Evolutionary conservation across 2,888 invertebrate species (phyloP), one percentile per base, ranked within the genome.

Genomic region (Chrysolina oricalcia): DNA sequence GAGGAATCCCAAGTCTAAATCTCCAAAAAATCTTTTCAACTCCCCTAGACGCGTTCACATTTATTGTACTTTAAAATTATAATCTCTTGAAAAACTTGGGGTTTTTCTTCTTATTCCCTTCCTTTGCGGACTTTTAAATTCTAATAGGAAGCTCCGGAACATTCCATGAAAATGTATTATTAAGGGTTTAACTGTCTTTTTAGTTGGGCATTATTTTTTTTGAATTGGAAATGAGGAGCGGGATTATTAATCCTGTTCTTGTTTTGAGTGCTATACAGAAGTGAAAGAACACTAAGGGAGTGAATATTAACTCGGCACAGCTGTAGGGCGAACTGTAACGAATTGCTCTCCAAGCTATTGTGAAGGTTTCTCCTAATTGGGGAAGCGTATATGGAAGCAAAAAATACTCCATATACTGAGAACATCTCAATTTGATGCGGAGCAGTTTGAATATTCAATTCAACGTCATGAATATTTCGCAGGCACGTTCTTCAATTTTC

Each of bases 11-110:
- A 48, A 59, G 59, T 19, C 66, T 46, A 66, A 70, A 72, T 66
- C 68, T 35, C 72, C 40, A 21, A 53, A 72, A 71, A 75, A 48
- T 46, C 50, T 65, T 63, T 65, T 56, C 15, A 43, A 35, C 56
- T 75, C 43, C 64, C 40, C 46, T 64, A 59, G 46, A 46, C 70
- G 50, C 56, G 40, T 65, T 72, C 68, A 50, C 69, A 53, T 75
- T 74, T 56, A 70, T 53, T 69, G 72, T 72, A 75, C 65, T 68
- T 68, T 70, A 48, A 75, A 75, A 75, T 72, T 72, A 72, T 75
- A 75, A 75, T 72, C 70, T 68, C 64, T 23, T 41, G 40, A 68
- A 65, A 72, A 65, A 27, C 41, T 53, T 53, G n/a, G 11, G 40
- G 27, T 70, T 72, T 68, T 68, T 59, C 64, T 69, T 53, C 65